Conservation (phyloP, 1,140 invertebrate species). For the Laupala kohalensis region DNA sequence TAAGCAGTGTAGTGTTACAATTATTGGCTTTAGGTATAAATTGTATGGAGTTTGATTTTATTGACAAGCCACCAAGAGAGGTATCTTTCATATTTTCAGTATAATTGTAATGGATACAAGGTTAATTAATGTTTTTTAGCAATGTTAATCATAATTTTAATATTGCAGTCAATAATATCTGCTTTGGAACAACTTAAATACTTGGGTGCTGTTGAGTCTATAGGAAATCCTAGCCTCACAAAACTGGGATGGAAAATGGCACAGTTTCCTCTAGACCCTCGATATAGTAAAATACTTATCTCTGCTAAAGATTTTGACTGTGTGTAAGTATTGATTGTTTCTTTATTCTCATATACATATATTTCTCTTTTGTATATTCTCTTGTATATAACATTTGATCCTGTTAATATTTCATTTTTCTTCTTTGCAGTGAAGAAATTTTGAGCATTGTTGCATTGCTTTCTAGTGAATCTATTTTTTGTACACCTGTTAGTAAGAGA, state of each 20-base stretch:
- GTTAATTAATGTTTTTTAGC: neutral
- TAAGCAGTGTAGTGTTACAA: constrained; percentile 64
- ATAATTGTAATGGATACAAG: constrained; percentile 1
- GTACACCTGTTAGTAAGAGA: constrained; percentile 39
- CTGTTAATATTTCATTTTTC: constrained; percentile 7
- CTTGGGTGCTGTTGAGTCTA: constrained; percentile 55
- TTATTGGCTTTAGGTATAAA: constrained; percentile 73
- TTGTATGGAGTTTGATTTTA: constrained; percentile 76
- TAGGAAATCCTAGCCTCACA: constrained; percentile 50
- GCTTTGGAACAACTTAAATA: constrained; percentile 57
- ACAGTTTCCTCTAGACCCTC: constrained; percentile 82
- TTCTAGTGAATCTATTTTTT: constrained; percentile 50
- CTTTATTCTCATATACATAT: neutral
- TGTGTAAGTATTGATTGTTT: constrained; percentile 38
- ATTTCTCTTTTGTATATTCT: constrained; percentile 6
- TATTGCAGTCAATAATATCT: constrained; percentile 36
- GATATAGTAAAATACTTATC: constrained; percentile 72
- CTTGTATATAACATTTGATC: neutral
- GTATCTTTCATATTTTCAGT: constrained; percentile 15
- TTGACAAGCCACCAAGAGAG: constrained; percentile 70
- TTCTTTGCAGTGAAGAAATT: constrained; percentile 56
- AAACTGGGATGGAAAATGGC: constrained; percentile 73
- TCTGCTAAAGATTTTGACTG: constrained; percentile 64
- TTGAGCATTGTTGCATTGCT: constrained; percentile 53
- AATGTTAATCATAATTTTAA: constrained; percentile 7